These are phyloP conservation scores for Hirundichthys speculiger DNA, from an alignment of 2,113 vertebrate species.

Conservation along the genomic window DNA sequence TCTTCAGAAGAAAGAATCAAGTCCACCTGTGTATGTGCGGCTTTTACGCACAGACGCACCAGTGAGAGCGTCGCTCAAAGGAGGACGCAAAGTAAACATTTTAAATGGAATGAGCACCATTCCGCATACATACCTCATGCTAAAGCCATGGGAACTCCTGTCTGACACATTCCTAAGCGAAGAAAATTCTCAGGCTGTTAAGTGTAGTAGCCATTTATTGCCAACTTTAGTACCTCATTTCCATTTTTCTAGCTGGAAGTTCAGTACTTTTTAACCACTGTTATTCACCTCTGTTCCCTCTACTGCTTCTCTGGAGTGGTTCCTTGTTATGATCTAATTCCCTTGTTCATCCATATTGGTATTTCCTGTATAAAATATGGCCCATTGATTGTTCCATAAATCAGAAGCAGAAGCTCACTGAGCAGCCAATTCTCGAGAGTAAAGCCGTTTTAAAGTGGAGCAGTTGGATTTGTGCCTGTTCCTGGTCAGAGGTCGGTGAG, in stretches of 20 bases:
- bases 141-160: conserved; percentile 78
- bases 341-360: conserved; percentile 71
- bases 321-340: conserved; percentile 66
- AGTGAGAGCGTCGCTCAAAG: conserved; percentile 47
- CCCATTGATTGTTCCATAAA: conserved; percentile 75
- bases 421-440: conserved; percentile 51
- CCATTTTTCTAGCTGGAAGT: conserved; percentile 72
- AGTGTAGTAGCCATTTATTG: conserved; percentile 63
- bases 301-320: conserved; percentile 41
- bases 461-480: conserved; percentile 52
- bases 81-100: conserved; percentile 74
- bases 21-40: conserved; percentile 14
- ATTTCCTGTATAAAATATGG: conserved; percentile 77
- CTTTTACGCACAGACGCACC: conserved; percentile 63
- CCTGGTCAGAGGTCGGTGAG: conserved; percentile 47
- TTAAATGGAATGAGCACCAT: conserved; percentile 77
- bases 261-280: conserved; percentile 70
- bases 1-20: background rate
- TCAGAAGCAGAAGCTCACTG: conserved; percentile 65
- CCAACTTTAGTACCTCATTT: conserved; percentile 79
- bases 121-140: conserved; percentile 78
- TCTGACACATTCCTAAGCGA: conserved; percentile 75
- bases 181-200: conserved; percentile 80
- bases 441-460: conserved; percentile 53
- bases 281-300: conserved; percentile 50